Conservation (phyloP, 2,888 invertebrate species). For the Cephus pulcher region DNA sequence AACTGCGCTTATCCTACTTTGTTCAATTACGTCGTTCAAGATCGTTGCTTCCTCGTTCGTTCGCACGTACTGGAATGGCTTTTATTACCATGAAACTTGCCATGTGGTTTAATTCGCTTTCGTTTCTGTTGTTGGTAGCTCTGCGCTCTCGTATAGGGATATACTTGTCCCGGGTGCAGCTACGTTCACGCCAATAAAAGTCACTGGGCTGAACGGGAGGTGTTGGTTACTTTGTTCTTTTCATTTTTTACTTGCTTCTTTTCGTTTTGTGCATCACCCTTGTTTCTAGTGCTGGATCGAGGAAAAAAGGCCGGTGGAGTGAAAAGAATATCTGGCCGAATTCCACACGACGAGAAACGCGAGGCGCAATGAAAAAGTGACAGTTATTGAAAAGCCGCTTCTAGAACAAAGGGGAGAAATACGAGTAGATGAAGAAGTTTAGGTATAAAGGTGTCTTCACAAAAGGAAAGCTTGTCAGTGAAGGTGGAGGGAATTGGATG, state of each 20-base stretch:
- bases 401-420: constrained; percentile 13
- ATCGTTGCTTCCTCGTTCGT: neutral
- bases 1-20: neutral
- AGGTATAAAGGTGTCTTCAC: neutral
- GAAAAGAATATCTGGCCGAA: neutral
- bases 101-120: neutral
- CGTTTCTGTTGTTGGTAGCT: neutral
- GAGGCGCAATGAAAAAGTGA: neutral
- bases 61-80: neutral
- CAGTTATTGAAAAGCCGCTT: constrained; percentile 15
- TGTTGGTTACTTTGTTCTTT: neutral
- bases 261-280: neutral
- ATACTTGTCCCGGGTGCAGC: neutral
- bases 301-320: neutral
- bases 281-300: neutral
- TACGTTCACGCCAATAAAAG: neutral
- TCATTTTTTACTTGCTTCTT: neutral
- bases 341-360: neutral
- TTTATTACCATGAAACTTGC: neutral
- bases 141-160: neutral
- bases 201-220: neutral
- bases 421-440: constrained; percentile 6
- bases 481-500: neutral
- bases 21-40: neutral
- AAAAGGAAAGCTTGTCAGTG: constrained; percentile 5